Evolutionary conservation across 2,797 vertebrate species (phyloP).

Genomic region (Caiman crocodilus): DNA sequence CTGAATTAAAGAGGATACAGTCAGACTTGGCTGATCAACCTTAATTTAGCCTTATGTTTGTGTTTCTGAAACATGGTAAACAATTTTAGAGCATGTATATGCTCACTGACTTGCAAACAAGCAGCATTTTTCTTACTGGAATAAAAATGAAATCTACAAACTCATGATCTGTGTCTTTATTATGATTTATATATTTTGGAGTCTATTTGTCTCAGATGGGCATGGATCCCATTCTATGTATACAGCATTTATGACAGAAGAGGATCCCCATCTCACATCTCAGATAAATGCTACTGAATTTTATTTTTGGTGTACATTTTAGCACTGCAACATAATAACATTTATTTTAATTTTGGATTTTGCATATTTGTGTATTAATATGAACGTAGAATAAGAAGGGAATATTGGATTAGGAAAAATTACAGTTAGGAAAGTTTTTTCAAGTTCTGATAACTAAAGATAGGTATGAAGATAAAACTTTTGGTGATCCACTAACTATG

Average conservation of each 20-base stretch:
- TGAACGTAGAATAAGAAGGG: not conserved
- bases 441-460: not conserved
- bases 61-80: constrained; percentile 63
- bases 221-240: not conserved
- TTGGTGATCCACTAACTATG: not conserved
- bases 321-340: not conserved
- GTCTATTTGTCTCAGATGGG: not conserved
- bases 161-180: constrained; percentile 35
- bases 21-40: constrained; percentile 71
- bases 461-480: not conserved
- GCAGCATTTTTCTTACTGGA: constrained; percentile 33
- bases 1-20: constrained; percentile 62
- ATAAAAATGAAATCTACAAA: constrained; percentile 50
- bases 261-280: not conserved
- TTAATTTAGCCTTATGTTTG: constrained; percentile 70
- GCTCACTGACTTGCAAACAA: constrained; percentile 59
- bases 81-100: constrained; percentile 66
- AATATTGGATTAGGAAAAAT: not conserved
- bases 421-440: not conserved
- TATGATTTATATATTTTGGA: constrained; percentile 36
- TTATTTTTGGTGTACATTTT: not conserved
- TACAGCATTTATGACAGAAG: not conserved
- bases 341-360: not conserved
- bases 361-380: not conserved
- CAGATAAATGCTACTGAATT: not conserved